phyloP scores from a whole-genome alignment of 2,888 invertebrate species.

The Microctonus brassicae region DNA sequence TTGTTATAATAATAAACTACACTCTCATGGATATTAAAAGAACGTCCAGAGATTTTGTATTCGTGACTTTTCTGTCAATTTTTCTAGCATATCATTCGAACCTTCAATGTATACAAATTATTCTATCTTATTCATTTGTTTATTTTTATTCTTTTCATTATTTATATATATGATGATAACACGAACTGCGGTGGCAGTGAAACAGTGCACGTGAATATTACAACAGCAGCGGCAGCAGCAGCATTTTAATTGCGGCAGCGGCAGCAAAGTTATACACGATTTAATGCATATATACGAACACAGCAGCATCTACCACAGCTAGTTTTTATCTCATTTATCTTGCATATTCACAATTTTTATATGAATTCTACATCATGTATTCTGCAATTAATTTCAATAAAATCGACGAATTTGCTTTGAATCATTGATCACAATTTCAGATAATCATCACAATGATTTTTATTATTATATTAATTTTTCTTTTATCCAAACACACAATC shows the following conservation, averaged over 20 bases:
- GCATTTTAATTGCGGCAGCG: constrained; percentile 34
- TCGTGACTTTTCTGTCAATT: constrained; percentile 2
- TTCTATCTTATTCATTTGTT: background rate
- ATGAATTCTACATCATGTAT: constrained; percentile 33
- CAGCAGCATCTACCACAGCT: constrained; percentile 66
- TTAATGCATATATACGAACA: constrained; percentile 64
- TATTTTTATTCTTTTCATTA: background rate
- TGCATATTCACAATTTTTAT: constrained; percentile 20
- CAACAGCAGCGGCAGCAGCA: constrained; percentile 55
- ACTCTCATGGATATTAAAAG: constrained; percentile 10
- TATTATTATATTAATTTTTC: no score
- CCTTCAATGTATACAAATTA: constrained; percentile 25
- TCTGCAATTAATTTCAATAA: background rate
- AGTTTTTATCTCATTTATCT: constrained; percentile 49
- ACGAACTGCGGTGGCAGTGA: constrained; percentile 70
- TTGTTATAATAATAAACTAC: background rate
- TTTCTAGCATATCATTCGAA: constrained; percentile 33
- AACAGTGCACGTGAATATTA: constrained; percentile 68
- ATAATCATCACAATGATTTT: no score
- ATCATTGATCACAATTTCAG: no score
- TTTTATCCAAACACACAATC: no score
- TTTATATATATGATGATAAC: constrained; percentile 59
- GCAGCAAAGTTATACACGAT: constrained; percentile 57
- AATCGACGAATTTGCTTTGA: no score
- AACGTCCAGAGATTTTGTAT: background rate